A percentile compares a stretch with the other conserved stretches of the same genome.
phyloP scores from a whole-genome alignment of 2,888 invertebrate species.

The Meghimatium bilineatum region DNA sequence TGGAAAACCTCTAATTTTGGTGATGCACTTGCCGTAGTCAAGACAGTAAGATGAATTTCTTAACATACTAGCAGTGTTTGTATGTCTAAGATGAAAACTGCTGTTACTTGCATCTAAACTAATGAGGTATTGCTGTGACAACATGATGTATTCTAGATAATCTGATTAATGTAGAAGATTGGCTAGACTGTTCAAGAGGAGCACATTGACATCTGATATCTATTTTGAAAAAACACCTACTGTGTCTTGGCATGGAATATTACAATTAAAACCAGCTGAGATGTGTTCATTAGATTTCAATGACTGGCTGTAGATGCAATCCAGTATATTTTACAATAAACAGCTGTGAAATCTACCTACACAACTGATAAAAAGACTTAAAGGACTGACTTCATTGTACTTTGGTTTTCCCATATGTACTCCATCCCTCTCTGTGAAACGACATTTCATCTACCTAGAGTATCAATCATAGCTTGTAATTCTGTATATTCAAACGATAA shows the following conservation, averaged over 20 bases:
- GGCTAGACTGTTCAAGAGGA: constrained; percentile 1
- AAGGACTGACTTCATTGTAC: too few relatives aligned
- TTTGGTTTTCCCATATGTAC: too few relatives aligned
- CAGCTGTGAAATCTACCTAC: not conserved
- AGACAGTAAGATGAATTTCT: not conserved
- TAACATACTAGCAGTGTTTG: not conserved
- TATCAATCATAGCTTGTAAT: too few relatives aligned
- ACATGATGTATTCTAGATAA: not conserved
- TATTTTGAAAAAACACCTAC: not conserved
- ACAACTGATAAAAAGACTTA: too few relatives aligned
- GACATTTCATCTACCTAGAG: too few relatives aligned
- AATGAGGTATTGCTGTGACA: not conserved
- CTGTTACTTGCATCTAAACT: not conserved
- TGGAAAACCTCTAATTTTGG: too few relatives aligned
- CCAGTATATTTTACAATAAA: not conserved
- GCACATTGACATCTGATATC: not conserved
- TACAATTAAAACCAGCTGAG: too few relatives aligned
- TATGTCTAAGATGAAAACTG: not conserved
- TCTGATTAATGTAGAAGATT: not conserved
- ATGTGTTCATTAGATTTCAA: too few relatives aligned
- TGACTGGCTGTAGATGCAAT: not conserved
- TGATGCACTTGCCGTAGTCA: not conserved
- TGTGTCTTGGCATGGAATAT: not conserved
- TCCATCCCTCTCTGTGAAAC: too few relatives aligned
- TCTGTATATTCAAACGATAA: too few relatives aligned